Base-by-base conservation (phyloP, 2,888 invertebrate genomes). In the Morpho achilles region DNA sequence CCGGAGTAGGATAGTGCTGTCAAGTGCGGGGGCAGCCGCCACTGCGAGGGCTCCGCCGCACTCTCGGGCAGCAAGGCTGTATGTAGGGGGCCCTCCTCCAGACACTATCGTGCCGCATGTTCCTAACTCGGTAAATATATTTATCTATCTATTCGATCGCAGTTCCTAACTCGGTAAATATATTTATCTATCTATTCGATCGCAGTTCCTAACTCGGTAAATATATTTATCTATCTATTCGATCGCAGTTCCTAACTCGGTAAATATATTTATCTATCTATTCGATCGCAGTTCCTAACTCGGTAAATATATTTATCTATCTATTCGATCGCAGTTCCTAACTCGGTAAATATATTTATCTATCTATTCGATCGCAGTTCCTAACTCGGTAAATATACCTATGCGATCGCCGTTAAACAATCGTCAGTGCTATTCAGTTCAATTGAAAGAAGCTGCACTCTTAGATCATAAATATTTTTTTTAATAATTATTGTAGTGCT, bases 41-140 rank as follows among this genome's bases (percentile, higher is more conserved):
- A 84, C 90, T 44, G 92, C 92, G 64, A 94, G 93, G 75, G 80
- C 75, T 63, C 71, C 74, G 54, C 85, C 73, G n/a, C 68, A 69
- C 0, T 73, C 77, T 45, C 82, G 83, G 50, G 93, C 94, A 7
- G 93, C 94, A 62, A 92, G 94, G 55, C 87, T 98, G 70, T 96
- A 94, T 78, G 93, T 98, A 10, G 98, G 97, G 23, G 97, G 97
- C 0, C 76, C 94, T 42, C 74, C 81, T 42, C 73, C 80, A 16
- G 69, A 77, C 52, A 72, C 78, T n/a, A 67, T 79, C 7, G 69
- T 76, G 23, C 71, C 76, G 0, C 60, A 69, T 44, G 68, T 86
- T 55, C 90, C 89, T 6, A 75, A 76, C 43, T 68, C 80, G 59
- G 89, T 88, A 8, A 74, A 76, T 69, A 49, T n/a, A 7, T 7